phyloP scores from a whole-genome alignment of 1,140 invertebrate genomes.

The Stratiolaelaps scimitus region DNA sequence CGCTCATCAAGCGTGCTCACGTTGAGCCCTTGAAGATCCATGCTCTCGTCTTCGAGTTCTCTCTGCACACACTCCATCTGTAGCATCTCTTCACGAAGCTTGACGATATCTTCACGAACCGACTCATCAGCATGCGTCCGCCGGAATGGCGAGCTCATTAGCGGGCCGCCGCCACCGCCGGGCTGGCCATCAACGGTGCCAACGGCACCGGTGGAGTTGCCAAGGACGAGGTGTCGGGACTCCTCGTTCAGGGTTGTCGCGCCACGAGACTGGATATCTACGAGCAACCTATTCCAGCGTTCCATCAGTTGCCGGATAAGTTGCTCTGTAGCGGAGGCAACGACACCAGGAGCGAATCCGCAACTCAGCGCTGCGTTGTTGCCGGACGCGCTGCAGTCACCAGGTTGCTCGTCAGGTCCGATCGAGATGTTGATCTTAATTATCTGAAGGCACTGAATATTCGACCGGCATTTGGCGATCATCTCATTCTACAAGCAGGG shows the following conservation, averaged over 20 bases:
- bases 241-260: not conserved
- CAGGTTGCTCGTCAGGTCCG: not conserved
- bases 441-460: conserved; percentile 28
- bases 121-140: not conserved
- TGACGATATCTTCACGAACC: conserved; percentile 17
- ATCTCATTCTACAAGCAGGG: conserved; percentile 2
- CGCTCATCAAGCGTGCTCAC: conserved; percentile 7
- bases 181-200: not conserved
- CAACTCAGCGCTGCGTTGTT: too few relatives aligned
- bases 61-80: conserved; percentile 14
- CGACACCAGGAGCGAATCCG: too few relatives aligned
- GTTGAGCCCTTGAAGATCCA: not conserved
- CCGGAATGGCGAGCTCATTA: not conserved
- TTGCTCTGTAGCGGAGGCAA: not conserved
- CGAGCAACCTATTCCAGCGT: conserved; percentile 4
- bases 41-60: conserved; percentile 18
- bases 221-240: too few relatives aligned
- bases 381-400: too few relatives aligned
- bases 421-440: conserved; percentile 24
- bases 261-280: conserved; percentile 19
- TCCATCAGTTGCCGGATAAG: conserved; percentile 19
- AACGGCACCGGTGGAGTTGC: not conserved
- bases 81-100: conserved; percentile 19
- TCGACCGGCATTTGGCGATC: conserved; percentile 11
- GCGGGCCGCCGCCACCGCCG: too few relatives aligned